Evolutionary conservation across 2,797 vertebrate species (phyloP).

Genomic region (Hypotaenidia philippensis): DNA sequence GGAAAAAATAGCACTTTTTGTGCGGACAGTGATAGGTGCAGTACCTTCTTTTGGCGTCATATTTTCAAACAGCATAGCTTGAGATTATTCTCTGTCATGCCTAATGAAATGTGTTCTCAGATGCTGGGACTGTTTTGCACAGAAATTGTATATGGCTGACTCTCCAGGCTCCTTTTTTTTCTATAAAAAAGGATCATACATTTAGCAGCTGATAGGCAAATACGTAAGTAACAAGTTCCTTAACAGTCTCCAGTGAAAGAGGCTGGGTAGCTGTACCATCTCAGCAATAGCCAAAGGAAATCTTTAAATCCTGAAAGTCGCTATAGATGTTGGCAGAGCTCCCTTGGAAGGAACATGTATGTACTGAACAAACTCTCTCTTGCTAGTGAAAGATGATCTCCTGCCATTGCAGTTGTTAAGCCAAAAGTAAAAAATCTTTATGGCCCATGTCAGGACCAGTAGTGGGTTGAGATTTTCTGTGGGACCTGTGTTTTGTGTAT

Average conservation of each 20-base stretch:
- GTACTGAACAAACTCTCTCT: not conserved
- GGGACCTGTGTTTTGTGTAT: not conserved
- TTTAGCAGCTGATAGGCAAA: slow-evolving; percentile 19
- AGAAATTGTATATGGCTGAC: slow-evolving; percentile 3
- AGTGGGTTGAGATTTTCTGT: not conserved
- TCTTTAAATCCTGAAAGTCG: slow-evolving; percentile 11
- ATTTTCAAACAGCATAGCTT: not conserved
- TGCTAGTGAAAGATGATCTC: not conserved
- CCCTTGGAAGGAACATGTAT: not conserved
- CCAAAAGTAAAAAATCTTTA: not conserved
- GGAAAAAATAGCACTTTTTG: slow-evolving; percentile 62
- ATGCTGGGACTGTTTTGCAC: slow-evolving; percentile 7
- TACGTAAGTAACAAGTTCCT: slow-evolving; percentile 25
- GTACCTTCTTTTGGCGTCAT: slow-evolving; percentile 31
- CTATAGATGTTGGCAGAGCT: not conserved
- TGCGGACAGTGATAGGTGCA: slow-evolving; percentile 19
- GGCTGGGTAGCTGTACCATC: slow-evolving; percentile 3
- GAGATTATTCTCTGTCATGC: slow-evolving; percentile 42
- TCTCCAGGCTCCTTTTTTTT: not conserved
- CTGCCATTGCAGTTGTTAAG: not conserved
- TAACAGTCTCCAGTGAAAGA: slow-evolving; percentile 36
- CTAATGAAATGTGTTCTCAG: slow-evolving; percentile 23
- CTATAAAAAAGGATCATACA: not conserved
- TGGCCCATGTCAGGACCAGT: not conserved
- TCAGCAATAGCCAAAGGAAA: slow-evolving; percentile 39